phyloP scores from a whole-genome alignment of 1,140 invertebrate species.

The Himalopsyche phryganea region DNA sequence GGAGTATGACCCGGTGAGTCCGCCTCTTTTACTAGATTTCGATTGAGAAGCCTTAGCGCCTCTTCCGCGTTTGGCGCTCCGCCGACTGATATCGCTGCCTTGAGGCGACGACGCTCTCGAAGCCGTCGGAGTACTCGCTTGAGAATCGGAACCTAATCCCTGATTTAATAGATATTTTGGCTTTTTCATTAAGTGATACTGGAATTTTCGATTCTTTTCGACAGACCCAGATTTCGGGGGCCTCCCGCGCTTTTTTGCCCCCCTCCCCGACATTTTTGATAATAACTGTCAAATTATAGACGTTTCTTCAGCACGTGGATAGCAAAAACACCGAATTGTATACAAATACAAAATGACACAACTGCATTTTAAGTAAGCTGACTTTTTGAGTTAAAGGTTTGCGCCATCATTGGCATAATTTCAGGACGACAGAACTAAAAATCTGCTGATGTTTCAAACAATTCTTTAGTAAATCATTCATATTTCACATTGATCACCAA shows the following conservation, averaged over 20 bases:
- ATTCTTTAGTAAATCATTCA: constrained; percentile 8
- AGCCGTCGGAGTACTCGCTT: constrained; percentile 72
- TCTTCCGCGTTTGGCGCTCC: constrained; percentile 57
- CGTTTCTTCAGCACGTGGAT: constrained; percentile 53
- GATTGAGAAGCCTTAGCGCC: constrained; percentile 56
- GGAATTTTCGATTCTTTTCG: constrained; percentile 78
- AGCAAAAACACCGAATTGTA: constrained; percentile 53
- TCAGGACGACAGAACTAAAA: constrained; percentile 2
- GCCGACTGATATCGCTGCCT: constrained; percentile 64
- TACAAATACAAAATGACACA: constrained; percentile 54
- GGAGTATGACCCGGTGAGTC: constrained; percentile 57
- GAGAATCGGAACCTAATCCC: constrained; percentile 63
- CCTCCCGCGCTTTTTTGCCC: constrained; percentile 79
- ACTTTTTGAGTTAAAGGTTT: constrained; percentile 14
- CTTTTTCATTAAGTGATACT: constrained; percentile 85
- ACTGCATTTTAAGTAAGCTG: constrained; percentile 50
- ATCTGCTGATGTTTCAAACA: constrained; percentile 5
- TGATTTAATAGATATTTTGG: constrained; percentile 81
- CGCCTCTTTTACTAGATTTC: constrained; percentile 57
- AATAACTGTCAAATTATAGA: constrained; percentile 50
- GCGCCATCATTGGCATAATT: constrained; percentile 16
- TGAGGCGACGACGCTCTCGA: constrained; percentile 73
- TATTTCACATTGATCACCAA: constrained; percentile 4
- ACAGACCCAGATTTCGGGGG: constrained; percentile 83
- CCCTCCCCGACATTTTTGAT: constrained; percentile 74